Evolutionary conservation across 2,797 vertebrate genomes (phyloP).

Genomic region (Acomys russatus): DNA sequence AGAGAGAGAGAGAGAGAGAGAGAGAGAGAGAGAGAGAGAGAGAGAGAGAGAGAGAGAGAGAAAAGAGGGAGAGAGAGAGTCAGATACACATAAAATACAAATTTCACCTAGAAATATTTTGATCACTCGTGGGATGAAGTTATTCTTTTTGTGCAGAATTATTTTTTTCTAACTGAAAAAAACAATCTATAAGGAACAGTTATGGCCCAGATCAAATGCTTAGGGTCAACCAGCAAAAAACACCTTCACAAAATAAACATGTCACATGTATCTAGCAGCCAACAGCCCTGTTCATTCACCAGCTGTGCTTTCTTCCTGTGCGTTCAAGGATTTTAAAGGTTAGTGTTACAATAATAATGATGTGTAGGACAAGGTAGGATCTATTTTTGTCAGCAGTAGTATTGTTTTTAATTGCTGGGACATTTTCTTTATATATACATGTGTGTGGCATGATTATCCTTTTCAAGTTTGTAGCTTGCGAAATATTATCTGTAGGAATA

Average conservation of each 20-base stretch:
- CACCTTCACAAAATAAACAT: neutral
- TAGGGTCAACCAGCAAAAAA: neutral
- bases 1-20: no score
- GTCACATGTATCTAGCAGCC: neutral
- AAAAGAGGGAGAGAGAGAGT: no score
- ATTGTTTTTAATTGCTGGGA: constrained; percentile 10
- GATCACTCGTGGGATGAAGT: neutral
- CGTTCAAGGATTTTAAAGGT: neutral
- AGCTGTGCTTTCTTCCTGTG: neutral
- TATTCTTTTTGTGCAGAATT: constrained; percentile 8
- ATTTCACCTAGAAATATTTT: neutral
- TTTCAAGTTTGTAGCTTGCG: neutral
- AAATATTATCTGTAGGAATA: neutral
- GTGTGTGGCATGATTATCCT: no score
- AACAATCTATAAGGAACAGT: neutral
- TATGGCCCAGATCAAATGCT: neutral
- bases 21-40: rapidly evolving
- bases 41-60: no score
- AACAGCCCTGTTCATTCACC: neutral
- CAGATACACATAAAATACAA: neutral
- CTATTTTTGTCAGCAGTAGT: neutral
- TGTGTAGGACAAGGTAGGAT: neutral
- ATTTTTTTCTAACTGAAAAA: neutral
- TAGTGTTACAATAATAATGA: constrained; percentile 11
- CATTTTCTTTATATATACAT: neutral